These are phyloP conservation scores for Linhomoeus sp. DNA, from an alignment of 2,888 invertebrate species.

Conservation along the genomic window DNA sequence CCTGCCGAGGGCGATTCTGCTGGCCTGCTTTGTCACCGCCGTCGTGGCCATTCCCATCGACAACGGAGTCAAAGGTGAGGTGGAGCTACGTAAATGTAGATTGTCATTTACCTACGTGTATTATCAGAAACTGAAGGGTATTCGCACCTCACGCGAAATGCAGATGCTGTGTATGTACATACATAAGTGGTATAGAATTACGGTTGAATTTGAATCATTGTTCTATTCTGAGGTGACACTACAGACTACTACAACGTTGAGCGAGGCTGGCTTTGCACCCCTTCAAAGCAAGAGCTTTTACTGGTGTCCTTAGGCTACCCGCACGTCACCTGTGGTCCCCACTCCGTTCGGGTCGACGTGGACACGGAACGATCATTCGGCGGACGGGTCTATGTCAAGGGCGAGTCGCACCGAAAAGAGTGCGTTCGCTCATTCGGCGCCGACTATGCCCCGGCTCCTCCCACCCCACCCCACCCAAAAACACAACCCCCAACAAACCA, in stretches of 20 bases:
- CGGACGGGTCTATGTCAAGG: conserved; percentile 22
- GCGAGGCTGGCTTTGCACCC: too few relatives aligned
- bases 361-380: conserved; percentile 11
- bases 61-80: conserved; percentile 3
- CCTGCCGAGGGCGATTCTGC: too few relatives aligned
- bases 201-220: too few relatives aligned
- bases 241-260: too few relatives aligned
- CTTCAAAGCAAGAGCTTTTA: too few relatives aligned
- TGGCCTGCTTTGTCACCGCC: background rate
- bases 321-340: conserved; percentile 16
- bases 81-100: background rate
- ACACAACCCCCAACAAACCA: background rate
- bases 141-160: too few relatives aligned
- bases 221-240: too few relatives aligned
- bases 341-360: conserved; percentile 14
- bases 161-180: too few relatives aligned
- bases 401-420: conserved; percentile 11
- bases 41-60: conserved; percentile 1
- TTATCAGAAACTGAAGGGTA: too few relatives aligned
- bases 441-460: background rate
- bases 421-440: conserved; percentile 1
- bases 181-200: too few relatives aligned
- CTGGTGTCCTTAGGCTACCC: conserved; percentile 11
- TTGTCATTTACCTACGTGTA: background rate
- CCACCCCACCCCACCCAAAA: background rate